Evolutionary conservation across 2,797 vertebrate species (phyloP), one percentile per base, ranked within the genome.

Genomic region (Anniella stebbinsi): DNA sequence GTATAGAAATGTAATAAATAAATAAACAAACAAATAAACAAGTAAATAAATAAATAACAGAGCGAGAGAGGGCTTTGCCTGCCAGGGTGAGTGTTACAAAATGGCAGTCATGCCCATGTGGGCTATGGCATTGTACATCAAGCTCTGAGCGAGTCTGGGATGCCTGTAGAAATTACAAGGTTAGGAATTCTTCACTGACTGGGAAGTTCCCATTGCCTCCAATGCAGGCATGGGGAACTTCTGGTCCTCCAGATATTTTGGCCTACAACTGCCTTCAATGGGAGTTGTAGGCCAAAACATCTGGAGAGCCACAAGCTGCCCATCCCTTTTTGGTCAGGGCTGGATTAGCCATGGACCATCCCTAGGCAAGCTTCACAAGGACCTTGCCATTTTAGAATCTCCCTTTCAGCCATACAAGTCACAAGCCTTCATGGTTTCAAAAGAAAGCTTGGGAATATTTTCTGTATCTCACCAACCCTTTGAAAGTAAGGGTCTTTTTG

Each of bases 51-150:
- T n/a, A n/a, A n/a, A n/a, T 80, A 51, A 25, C 28, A 63, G 63
- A 94, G 82, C 48, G 51, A 77, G 76, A 82, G 89, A 38, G 88
- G 87, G 66, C 86, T 87, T 78, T 89, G 0, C 0, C 77, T 93
- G 84, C 63, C 80, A 83, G 80, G 12, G 72, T 76, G 57, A 30
- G 33, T 67, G 9, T 66, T 66, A 25, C 73, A 60, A 73, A 90
- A 82, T 38, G 78, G 8, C 82, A 57, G 36, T 48, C 48, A 84
- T 57, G 8, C 15, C 45, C 48, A 12, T 87, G 38, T 25, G 70
- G n/a, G 11, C 23, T 51, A 8, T 63, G 48, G 18, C n/a, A 30
- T 38, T 38, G 10, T 36, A 36, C 4, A 88, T 67, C 77, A 81
- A 41, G 15, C 33, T 30, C 23, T 73, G 57, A n/a, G 9, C 18